Conservation (phyloP, 1,140 invertebrate species). For the Coelopa frigida region DNA sequence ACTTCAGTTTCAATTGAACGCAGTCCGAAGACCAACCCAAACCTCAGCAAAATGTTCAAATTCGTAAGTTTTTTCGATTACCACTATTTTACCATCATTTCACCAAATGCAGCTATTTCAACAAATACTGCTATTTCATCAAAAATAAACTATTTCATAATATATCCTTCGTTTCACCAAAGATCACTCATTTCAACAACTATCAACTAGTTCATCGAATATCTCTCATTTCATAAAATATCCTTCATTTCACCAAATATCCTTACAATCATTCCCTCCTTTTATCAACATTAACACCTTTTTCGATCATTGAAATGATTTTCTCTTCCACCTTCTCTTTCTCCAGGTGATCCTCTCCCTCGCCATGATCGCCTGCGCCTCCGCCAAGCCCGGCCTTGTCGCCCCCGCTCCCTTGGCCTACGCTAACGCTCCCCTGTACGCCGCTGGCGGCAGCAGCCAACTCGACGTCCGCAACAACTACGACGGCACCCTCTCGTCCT, state of each 20-base stretch:
- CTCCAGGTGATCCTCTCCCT: conserved; percentile 18
- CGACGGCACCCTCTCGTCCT: conserved; percentile 35
- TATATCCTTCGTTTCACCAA: no score
- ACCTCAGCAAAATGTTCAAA: conserved; percentile 34
- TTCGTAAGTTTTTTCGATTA: conserved; percentile 32
- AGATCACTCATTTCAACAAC: no score
- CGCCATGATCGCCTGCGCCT: conserved; percentile 28
- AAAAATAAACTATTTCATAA: no score
- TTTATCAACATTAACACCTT: no score
- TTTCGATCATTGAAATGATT: no score
- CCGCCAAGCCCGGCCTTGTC: conserved; percentile 29
- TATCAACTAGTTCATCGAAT: no score
- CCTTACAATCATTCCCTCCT: no score
- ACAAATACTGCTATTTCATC: no score
- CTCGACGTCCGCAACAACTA: conserved; percentile 39
- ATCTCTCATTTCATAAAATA: no score
- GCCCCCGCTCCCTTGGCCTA: conserved; percentile 39
- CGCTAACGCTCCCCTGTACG: conserved; percentile 36
- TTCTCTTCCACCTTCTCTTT: conserved; percentile 1
- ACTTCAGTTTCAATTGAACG: not conserved
- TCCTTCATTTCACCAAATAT: no score
- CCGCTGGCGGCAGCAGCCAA: conserved; percentile 37
- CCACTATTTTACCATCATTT: no score
- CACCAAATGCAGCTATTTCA: not conserved
- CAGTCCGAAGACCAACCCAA: conserved; percentile 14